Percentiles rank a stretch among this genome's conserved stretches.
phyloP scores from a whole-genome alignment of 2,888 invertebrate species.

The Cataglyphis rosenhaueri region DNA sequence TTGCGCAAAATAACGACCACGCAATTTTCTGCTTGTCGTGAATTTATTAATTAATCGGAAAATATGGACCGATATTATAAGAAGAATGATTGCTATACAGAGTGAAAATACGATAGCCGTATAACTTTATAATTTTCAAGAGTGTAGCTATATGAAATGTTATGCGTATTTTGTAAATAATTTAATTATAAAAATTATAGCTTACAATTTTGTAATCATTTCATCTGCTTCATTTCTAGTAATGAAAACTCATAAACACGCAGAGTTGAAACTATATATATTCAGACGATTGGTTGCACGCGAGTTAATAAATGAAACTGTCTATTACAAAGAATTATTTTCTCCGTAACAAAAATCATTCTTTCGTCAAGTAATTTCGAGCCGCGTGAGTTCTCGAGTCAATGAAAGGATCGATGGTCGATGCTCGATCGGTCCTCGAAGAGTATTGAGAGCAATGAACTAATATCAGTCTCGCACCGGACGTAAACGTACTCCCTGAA shows the following conservation, averaged over 20 bases:
- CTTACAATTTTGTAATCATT: not conserved
- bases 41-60: slow-evolving; percentile 20
- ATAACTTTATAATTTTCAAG: slow-evolving; percentile 4
- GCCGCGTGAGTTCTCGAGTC: slow-evolving; percentile 1
- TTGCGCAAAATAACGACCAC: slow-evolving; percentile 8
- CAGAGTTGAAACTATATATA: not conserved
- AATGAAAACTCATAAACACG: not conserved
- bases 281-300: not conserved
- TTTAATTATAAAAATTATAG: not conserved
- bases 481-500: slow-evolving; percentile 80
- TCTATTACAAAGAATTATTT: not conserved
- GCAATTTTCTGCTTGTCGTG: slow-evolving; percentile 15
- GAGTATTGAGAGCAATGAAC: slow-evolving; percentile 31
- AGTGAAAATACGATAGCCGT: not conserved
- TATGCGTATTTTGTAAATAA: not conserved
- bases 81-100: not conserved
- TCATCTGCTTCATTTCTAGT: not conserved
- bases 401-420: slow-evolving; percentile 12
- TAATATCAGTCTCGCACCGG: slow-evolving; percentile 45
- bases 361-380: not conserved
- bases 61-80: not conserved
- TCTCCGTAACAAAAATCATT: not conserved
- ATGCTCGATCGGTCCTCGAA: slow-evolving; percentile 11
- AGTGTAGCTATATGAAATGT: not conserved
- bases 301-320: not conserved